Evolutionary conservation across 2,113 vertebrate species (phyloP), one percentile per base, ranked within the genome.

Genomic region (Drymodes brunneopygia): DNA sequence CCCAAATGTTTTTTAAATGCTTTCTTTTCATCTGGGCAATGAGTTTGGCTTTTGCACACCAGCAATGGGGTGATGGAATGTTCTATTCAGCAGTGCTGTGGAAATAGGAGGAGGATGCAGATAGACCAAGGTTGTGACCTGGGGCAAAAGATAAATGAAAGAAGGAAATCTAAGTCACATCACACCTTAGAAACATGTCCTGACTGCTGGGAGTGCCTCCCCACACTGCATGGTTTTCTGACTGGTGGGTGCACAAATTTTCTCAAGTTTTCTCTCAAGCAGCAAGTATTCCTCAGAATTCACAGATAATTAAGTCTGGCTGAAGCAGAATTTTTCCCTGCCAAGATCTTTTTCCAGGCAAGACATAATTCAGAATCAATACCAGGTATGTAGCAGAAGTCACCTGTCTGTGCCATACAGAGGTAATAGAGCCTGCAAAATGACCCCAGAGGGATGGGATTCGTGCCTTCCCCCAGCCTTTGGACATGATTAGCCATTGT

Each of bases 401-500:
- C 88, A 74, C 90, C 83, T 94, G 92, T 81, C 90, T 51, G 47
- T 95, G 81, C 92, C 86, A 79, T 86, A 58, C 81, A 92, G 95
- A 97, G 81, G 83, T 78, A 96, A 95, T 28, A 79, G 56, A 91
- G 47, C 62, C 75, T 14, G 8, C n/a, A 27, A 91, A 94, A 92
- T 79, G 74, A 94, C 58, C 77, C n/a, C 23, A 51, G 33, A 51
- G 86, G 54, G 62, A 58, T 54, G 15, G 2, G 15, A 42, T 45
- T 67, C 17, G 11, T 92, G 87, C 93, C 78, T 93, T 75, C 35
- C 44, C 70, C 51, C 83, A 77, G 69, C 87, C 83, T 89, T 80
- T 84, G 88, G 81, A 60, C 62, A 71, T 17, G 42, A 86, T 92
- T 66, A 66, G 71, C 85, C 72, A 6, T 72, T 66, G 85, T 95